Evolutionary conservation across 2,797 vertebrate genomes (phyloP).

Genomic region (Pipistrellus nathusii): DNA sequence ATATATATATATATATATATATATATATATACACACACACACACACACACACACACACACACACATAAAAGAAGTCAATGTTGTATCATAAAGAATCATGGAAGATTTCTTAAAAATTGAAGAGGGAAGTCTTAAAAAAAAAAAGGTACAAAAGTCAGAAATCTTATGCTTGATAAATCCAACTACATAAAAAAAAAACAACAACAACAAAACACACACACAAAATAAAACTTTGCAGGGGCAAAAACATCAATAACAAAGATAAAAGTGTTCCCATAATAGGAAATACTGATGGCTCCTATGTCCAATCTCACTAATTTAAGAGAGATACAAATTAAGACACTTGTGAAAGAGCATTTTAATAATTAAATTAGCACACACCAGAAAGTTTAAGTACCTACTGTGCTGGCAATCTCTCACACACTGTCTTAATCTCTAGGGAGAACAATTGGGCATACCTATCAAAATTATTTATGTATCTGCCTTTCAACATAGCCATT

Average conservation of each 20-base stretch:
- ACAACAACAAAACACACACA: too few species aligned
- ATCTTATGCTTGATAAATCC: neutral
- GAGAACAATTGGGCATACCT: neutral
- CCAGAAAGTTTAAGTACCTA: neutral
- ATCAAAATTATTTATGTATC: neutral
- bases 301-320: neutral
- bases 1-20: too few species aligned
- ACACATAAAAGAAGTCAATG: neutral
- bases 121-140: neutral
- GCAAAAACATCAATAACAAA: neutral
- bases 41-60: too few species aligned
- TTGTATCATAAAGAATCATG: slow-evolving; percentile 12
- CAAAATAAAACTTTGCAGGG: neutral
- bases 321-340: slow-evolving; percentile 34
- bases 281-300: neutral
- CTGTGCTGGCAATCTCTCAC: neutral
- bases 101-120: neutral
- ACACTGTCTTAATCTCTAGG: neutral
- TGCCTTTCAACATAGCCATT: neutral
- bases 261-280: neutral
- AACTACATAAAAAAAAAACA: neutral
- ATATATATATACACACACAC: too few species aligned
- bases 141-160: slow-evolving; percentile 43
- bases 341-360: neutral
- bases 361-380: neutral